Evolutionary conservation across 92 coral and sea anemone species (phyloP).

Genomic region (Parazoanthus swiftii): DNA sequence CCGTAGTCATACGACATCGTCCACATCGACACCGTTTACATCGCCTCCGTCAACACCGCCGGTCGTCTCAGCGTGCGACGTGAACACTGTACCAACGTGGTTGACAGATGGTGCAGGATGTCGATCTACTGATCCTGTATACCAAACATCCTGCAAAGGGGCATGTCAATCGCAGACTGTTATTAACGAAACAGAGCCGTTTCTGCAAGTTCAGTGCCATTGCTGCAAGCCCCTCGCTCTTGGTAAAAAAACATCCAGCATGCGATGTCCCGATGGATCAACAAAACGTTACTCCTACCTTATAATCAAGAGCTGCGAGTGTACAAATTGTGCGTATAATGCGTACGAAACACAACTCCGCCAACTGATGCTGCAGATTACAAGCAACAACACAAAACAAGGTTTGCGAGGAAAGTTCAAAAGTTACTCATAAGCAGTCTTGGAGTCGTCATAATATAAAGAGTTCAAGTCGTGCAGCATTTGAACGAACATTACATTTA

Average conservation of each 20-base stretch:
- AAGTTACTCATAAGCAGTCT: slow-evolving; percentile 3
- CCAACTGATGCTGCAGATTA: slow-evolving; percentile 21
- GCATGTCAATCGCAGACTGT: slow-evolving; percentile 55
- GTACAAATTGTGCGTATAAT: slow-evolving; percentile 60
- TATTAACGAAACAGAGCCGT: slow-evolving; percentile 55
- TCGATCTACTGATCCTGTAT: slow-evolving; percentile 44
- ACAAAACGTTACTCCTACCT: slow-evolving; percentile 55
- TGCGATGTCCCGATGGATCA: slow-evolving; percentile 73
- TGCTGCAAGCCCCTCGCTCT: slow-evolving; percentile 78
- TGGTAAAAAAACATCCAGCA: slow-evolving; percentile 33
- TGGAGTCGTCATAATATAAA: neutral
- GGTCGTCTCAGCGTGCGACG: slow-evolving; percentile 24
- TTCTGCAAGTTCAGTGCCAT: slow-evolving; percentile 52
- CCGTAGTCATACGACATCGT: neutral
- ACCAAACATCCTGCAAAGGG: slow-evolving; percentile 68
- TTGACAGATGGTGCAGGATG: slow-evolving; percentile 51
- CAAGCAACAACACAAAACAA: slow-evolving; percentile 18
- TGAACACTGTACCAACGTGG: slow-evolving; percentile 37
- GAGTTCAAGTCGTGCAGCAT: neutral
- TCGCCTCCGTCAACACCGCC: neutral
- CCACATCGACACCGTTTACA: slow-evolving; percentile 20
- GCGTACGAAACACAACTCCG: slow-evolving; percentile 43
- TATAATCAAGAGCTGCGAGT: slow-evolving; percentile 64
- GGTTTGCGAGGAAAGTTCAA: slow-evolving; percentile 26
- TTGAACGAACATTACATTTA: neutral